Conservation (phyloP, 2,113 vertebrate species). For the Heterochromis multidens region DNA sequence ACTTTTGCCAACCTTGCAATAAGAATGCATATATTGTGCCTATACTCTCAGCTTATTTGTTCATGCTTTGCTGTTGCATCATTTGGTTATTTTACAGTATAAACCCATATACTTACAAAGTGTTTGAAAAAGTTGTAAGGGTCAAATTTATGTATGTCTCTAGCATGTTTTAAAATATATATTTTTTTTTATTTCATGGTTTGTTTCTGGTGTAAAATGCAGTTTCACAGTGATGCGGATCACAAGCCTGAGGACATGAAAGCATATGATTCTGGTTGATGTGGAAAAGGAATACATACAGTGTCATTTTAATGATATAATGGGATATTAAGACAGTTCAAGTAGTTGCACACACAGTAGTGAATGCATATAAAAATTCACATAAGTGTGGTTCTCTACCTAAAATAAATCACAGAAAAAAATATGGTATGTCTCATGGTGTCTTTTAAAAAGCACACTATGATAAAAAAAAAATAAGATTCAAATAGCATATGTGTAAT, state of each 20-base stretch:
- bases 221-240: constrained; percentile 24
- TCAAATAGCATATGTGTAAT: neutral
- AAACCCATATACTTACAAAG: constrained; percentile 2
- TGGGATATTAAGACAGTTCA: neutral
- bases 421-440: neutral
- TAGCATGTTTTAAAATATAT: neutral
- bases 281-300: neutral
- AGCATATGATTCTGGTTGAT: constrained; percentile 8
- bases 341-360: neutral
- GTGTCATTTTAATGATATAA: neutral
- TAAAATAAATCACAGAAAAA: neutral
- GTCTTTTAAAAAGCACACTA: neutral
- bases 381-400: neutral
- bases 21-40: neutral
- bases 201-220: constrained; percentile 22
- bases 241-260: neutral
- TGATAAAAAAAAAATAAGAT: neutral
- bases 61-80: constrained; percentile 5
- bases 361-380: neutral
- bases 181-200: neutral
- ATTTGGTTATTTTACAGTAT: neutral
- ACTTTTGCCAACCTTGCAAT: constrained; percentile 14
- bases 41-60: neutral
- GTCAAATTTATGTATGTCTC: neutral
- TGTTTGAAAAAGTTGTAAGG: neutral